phyloP scores from a whole-genome alignment of 2,888 invertebrate genomes.

The Ceramica pisi region DNA sequence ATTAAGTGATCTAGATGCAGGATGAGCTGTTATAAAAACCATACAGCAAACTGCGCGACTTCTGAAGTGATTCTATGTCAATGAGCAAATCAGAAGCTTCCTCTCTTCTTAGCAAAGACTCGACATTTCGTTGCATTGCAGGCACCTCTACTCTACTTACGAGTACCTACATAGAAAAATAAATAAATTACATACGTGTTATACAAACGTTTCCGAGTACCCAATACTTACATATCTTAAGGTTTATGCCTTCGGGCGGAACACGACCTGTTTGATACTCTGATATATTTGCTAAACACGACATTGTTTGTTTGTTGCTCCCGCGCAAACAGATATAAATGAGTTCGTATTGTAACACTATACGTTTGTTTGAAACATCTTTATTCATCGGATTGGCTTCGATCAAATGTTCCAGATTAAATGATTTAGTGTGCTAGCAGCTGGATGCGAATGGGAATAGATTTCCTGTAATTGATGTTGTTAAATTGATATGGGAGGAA shows the following conservation, averaged over 20 bases:
- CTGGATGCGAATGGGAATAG: slow-evolving; percentile 37
- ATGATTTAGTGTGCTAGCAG: slow-evolving; percentile 34
- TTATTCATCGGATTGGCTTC: slow-evolving; percentile 36
- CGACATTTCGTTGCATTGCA: not conserved
- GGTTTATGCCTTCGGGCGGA: slow-evolving; percentile 43
- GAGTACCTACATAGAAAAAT: too few species aligned
- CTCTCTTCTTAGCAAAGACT: not conserved
- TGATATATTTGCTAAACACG: slow-evolving; percentile 71
- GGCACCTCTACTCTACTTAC: not conserved
- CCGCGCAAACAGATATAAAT: slow-evolving; percentile 70
- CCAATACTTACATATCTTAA: slow-evolving; percentile 39
- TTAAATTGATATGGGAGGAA: slow-evolving; percentile 25
- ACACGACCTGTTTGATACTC: slow-evolving; percentile 64
- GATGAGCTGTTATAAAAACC: too few species aligned
- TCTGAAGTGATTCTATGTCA: too few species aligned
- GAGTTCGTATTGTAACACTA: slow-evolving; percentile 70
- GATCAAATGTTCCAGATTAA: slow-evolving; percentile 45
- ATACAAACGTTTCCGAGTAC: slow-evolving; percentile 25
- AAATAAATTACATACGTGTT: slow-evolving; percentile 14
- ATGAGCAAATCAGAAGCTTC: too few species aligned
- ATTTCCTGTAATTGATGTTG: slow-evolving; percentile 27
- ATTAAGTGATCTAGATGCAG: too few species aligned
- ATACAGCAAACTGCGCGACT: too few species aligned
- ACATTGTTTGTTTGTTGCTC: slow-evolving; percentile 71
- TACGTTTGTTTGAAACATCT: slow-evolving; percentile 46